Evolutionary conservation across 1,140 invertebrate species (phyloP).

Genomic region (Dendroctonus ponderosae): DNA sequence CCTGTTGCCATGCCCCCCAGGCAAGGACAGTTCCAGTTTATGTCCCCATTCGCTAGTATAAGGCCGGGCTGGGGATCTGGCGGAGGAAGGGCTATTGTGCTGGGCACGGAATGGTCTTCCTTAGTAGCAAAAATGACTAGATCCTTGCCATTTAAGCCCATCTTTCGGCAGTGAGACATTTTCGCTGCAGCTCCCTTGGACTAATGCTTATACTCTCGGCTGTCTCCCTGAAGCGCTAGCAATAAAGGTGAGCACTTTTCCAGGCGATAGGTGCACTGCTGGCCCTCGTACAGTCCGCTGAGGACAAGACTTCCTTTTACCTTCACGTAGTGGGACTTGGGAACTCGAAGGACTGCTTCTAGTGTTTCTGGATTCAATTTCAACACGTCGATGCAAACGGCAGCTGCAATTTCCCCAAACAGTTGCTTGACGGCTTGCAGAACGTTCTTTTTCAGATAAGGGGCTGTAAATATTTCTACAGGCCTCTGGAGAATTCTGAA

Average conservation of each 20-base stretch:
- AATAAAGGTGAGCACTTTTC: conserved; percentile 55
- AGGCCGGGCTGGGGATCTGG: conserved; percentile 75
- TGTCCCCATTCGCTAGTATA: conserved; percentile 82
- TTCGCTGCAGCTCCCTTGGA: conserved; percentile 20
- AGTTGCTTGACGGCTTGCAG: conserved; percentile 55
- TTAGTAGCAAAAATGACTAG: conserved; percentile 79
- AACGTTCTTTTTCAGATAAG: conserved; percentile 60
- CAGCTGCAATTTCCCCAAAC: conserved; percentile 61
- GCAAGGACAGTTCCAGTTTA: conserved; percentile 97
- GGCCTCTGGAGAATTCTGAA: conserved; percentile 55
- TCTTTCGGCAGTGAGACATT: conserved; percentile 54
- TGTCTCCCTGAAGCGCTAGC: conserved; percentile 48
- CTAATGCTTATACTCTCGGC: conserved; percentile 47
- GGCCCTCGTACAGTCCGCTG: conserved; percentile 55
- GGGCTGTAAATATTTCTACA: conserved; percentile 48
- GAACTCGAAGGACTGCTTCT: conserved; percentile 59
- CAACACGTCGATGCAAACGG: conserved; percentile 57
- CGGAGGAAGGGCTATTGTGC: conserved; percentile 69
- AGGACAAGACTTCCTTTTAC: conserved; percentile 59
- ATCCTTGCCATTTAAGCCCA: conserved; percentile 70
- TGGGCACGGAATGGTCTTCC: conserved; percentile 74
- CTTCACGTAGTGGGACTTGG: conserved; percentile 56
- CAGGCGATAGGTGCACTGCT: conserved; percentile 57
- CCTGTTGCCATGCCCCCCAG: conserved; percentile 93
- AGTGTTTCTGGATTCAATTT: conserved; percentile 54